Conservation (phyloP, 1,140 invertebrate species). For the Saccostrea glomerata region DNA sequence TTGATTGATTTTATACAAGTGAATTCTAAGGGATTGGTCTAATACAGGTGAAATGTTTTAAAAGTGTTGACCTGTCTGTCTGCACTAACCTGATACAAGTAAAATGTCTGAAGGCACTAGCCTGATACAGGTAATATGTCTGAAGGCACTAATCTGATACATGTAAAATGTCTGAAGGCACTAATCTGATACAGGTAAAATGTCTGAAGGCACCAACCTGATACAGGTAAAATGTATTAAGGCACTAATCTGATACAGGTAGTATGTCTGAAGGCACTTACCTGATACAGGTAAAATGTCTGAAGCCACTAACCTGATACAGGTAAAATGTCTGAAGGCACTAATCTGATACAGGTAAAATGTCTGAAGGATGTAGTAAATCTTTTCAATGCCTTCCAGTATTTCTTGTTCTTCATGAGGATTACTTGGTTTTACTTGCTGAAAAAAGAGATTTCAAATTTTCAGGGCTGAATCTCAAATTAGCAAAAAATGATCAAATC, state of each 20-base stretch:
- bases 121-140: no score
- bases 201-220: background rate
- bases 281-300: background rate
- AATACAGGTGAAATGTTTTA: background rate
- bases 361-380: constrained; percentile 82
- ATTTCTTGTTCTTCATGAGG: constrained; percentile 87
- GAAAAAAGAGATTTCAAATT: background rate
- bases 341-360: constrained; percentile 77
- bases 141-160: no score
- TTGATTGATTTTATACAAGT: background rate
- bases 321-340: background rate
- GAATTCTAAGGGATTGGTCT: background rate
- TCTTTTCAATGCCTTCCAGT: constrained; percentile 85
- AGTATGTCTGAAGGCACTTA: background rate
- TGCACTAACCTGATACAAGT: no score
- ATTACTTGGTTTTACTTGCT: constrained; percentile 72
- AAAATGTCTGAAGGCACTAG: no score
- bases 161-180: no score
- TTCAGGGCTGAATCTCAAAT: no score
- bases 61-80: no score
- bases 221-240: background rate
- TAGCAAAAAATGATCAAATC: no score
- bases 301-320: background rate
- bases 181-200: no score
- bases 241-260: background rate